Base-by-base conservation (phyloP, 1,140 invertebrate species). In the Drosophila ogumai region DNA sequence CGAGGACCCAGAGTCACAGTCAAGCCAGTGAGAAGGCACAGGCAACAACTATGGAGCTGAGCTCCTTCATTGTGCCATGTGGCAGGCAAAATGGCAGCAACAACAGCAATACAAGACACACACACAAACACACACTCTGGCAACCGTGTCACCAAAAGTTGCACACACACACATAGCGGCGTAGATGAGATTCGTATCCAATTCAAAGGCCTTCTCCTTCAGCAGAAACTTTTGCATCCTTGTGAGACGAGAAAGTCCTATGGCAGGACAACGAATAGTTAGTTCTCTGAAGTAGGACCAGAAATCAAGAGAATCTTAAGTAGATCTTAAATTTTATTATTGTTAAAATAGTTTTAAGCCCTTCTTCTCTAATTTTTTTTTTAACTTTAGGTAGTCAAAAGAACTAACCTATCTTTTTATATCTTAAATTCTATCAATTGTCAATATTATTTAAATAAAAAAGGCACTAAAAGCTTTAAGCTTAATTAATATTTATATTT, bases 121-220 rank as follows among this genome's bases (percentile, higher is more conserved):
- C 61, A 75, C 55, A 75, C 61, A 22, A n/a, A n/a, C n/a, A 36
- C 10, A 43, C 28, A 46, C 52, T 40, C 25, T 54, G 34, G 68
- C 79, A 67, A 76, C 52, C 64, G 57, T 87, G 82, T 87, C 82
- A 82, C 75, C 82, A 79, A 87, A 81, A 79, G 79, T 61, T 73
- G 55, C 63, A 28, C 28, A 60, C 47, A 72, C 68, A 38, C 15
- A 12, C 64, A 28, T 5, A 28, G 12, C 7, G 15, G 17, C n/a
- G 34, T 55, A 38, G 52, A 25, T 31, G 64, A 67, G 32, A 67
- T 67, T 67, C 66, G 19, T 63, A 67, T 69, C 47, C 38, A 46
- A 54, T 69, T 67, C 32, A 17, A 47, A 38, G 55, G 46, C 41
- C 59, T 75, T 47, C 43, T 64, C 28, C 69, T 75, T 65, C 32